A percentile compares a stretch with the other conserved stretches of the same genome.
These are phyloP conservation scores for Cosmia trapezina DNA, from an alignment of 2,888 invertebrate genomes.

Conservation along the genomic window DNA sequence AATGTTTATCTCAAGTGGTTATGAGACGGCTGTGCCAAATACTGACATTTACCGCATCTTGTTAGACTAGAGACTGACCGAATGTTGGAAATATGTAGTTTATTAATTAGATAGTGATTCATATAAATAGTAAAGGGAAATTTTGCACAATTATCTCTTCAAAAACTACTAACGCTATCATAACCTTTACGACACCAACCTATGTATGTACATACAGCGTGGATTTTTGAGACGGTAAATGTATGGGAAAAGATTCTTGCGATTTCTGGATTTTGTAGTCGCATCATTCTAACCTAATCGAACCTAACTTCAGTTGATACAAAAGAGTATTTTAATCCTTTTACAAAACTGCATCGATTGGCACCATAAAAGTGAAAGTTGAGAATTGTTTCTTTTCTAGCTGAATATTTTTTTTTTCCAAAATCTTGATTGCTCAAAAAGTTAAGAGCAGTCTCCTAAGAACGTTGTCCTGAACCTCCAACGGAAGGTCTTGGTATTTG, in stretches of 20 bases:
- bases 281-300: too few species aligned
- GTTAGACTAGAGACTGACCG: background rate
- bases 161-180: background rate
- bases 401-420: background rate
- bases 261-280: background rate
- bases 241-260: background rate
- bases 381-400: background rate
- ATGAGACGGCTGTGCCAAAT: slow-evolving; percentile 17
- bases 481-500: too few species aligned
- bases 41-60: slow-evolving; percentile 15
- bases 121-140: background rate
- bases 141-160: background rate
- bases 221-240: background rate
- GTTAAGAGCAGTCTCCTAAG: too few species aligned
- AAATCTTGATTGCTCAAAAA: too few species aligned
- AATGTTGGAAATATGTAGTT: background rate
- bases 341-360: background rate
- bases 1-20: slow-evolving; percentile 1
- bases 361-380: background rate
- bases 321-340: background rate
- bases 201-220: background rate
- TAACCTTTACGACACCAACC: background rate
- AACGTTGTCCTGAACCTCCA: too few species aligned
- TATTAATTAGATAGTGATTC: background rate
- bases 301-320: background rate